A percentile compares a stretch with the other conserved stretches of the same genome.
Conservation (phyloP, 2,888 invertebrate species). For the Cantharis rustica region DNA sequence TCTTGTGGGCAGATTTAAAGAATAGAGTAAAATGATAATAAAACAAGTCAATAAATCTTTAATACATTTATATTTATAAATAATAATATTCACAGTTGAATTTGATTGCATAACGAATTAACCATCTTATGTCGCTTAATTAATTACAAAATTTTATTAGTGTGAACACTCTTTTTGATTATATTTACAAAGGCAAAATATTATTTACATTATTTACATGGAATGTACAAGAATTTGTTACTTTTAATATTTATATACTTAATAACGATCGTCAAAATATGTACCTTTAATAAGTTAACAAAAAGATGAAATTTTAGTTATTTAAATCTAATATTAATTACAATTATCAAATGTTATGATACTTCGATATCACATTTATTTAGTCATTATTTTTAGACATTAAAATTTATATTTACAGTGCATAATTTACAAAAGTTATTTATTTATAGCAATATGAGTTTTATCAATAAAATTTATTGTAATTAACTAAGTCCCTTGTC, state of each 20-base stretch:
- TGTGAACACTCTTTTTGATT: slow-evolving; percentile 42
- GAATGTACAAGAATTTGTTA: slow-evolving; percentile 40
- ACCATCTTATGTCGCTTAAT: slow-evolving; percentile 45
- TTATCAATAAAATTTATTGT: not conserved
- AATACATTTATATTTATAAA: slow-evolving; percentile 48
- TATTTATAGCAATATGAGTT: not conserved
- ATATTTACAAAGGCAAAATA: slow-evolving; percentile 48
- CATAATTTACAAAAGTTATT: slow-evolving; percentile 15
- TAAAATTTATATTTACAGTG: slow-evolving; percentile 28
- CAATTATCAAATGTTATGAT: slow-evolving; percentile 22
- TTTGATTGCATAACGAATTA: slow-evolving; percentile 50
- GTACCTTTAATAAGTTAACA: slow-evolving; percentile 23
- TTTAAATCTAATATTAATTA: slow-evolving; percentile 21
- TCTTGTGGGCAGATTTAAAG: not conserved
- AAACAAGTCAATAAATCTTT: slow-evolving; percentile 1
- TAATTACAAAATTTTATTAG: slow-evolving; percentile 46
- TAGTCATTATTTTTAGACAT: slow-evolving; percentile 26
- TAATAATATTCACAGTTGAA: slow-evolving; percentile 50
- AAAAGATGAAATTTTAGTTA: slow-evolving; percentile 5
- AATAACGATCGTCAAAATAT: slow-evolving; percentile 25
- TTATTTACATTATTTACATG: slow-evolving; percentile 45
- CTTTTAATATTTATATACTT: slow-evolving; percentile 33
- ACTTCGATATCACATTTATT: slow-evolving; percentile 30
- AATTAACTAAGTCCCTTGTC: not conserved
- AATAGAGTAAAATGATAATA: not conserved